These are phyloP conservation scores for Hozukius guyotensis DNA, from an alignment of 2,797 vertebrate genomes.

Conservation along the genomic window DNA sequence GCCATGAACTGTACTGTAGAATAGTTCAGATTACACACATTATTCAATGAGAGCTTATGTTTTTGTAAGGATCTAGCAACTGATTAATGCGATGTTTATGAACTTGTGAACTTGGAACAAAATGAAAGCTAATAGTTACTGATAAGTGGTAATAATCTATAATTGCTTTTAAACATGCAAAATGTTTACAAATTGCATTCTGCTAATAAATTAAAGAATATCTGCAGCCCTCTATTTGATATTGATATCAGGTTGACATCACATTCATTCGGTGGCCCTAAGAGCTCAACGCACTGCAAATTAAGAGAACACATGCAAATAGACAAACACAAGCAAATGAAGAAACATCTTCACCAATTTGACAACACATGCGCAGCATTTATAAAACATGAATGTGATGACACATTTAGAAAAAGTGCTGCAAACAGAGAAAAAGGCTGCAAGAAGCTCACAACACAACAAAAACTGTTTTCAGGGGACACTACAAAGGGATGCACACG, in stretches of 20 bases:
- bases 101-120: background rate
- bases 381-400: background rate
- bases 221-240: background rate
- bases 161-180: background rate
- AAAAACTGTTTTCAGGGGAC: background rate
- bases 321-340: too few relatives aligned
- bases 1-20: slow-evolving; percentile 28
- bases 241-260: background rate
- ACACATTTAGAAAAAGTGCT: background rate
- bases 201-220: background rate
- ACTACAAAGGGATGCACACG: background rate
- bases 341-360: background rate
- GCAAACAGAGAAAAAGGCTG: background rate
- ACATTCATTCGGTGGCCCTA: background rate
- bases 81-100: background rate
- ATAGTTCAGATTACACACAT: background rate
- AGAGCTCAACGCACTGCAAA: background rate
- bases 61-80: background rate
- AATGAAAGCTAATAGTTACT: background rate
- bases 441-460: background rate
- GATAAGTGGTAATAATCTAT: background rate
- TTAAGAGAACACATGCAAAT: too few relatives aligned
- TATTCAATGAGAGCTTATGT: background rate
- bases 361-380: background rate
- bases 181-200: background rate